phyloP scores from a whole-genome alignment of 2,797 vertebrate genomes.

The Channallabes apus region DNA sequence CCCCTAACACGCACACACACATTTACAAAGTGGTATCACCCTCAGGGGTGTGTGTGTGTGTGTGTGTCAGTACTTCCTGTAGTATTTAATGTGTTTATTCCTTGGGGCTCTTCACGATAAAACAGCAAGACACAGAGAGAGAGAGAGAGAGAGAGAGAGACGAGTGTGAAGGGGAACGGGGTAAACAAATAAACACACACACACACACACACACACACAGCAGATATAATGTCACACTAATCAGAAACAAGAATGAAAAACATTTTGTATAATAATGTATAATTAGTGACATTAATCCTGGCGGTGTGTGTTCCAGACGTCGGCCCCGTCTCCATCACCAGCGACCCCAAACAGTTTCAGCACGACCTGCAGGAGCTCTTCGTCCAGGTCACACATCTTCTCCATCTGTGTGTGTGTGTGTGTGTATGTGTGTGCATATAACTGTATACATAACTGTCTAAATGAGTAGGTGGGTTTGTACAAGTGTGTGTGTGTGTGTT shows the following conservation, averaged over 20 bases:
- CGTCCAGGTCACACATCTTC: conserved; percentile 82
- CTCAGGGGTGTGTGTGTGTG: background rate
- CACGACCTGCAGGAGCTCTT: conserved; percentile 87
- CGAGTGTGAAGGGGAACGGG: background rate
- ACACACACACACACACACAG: no score
- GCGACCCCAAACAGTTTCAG: conserved; percentile 87
- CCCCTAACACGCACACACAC: no score
- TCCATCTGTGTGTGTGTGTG: background rate
- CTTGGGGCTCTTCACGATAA: background rate
- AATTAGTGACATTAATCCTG: conserved; percentile 10
- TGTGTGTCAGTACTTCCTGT: background rate
- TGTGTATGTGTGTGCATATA: background rate
- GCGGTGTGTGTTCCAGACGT: conserved; percentile 75
- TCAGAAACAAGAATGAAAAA: background rate
- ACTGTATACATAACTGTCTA: background rate
- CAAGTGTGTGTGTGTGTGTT: conserved; percentile 7
- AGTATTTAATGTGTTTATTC: conserved; percentile 11
- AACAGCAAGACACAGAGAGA: conserved; percentile 3
- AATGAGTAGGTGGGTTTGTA: background rate
- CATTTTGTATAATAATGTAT: background rate
- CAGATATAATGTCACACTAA: conserved; percentile 50
- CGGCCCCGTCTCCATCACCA: conserved; percentile 88
- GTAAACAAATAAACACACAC: background rate
- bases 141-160: background rate
- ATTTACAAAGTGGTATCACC: background rate